Conservation (phyloP, 30 jellyfish, hydroid and myxozoan genomes). For the Haliclystus octoradiatus region DNA sequence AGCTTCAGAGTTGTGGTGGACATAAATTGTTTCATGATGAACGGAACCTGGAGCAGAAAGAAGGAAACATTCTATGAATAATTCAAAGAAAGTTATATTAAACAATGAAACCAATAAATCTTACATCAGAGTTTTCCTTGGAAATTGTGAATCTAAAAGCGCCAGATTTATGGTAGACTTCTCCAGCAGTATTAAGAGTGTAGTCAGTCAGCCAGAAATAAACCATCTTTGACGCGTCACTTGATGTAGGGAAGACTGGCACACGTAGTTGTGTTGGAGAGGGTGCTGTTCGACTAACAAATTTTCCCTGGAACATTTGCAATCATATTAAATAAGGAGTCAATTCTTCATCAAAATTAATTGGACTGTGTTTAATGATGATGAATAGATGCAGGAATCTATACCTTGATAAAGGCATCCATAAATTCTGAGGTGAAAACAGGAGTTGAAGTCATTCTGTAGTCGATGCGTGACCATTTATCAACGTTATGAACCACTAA, state of each 20-base stretch:
- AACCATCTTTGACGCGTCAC: slow-evolving; percentile 37
- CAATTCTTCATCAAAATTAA: no score
- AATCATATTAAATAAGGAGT: no score
- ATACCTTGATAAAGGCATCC: slow-evolving; percentile 73
- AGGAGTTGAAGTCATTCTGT: slow-evolving; percentile 63
- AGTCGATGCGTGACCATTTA: slow-evolving; percentile 37
- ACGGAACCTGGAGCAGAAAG: slow-evolving; percentile 24
- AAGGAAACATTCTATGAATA: background rate
- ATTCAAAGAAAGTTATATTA: background rate
- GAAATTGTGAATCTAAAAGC: slow-evolving; percentile 4
- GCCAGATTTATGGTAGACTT: slow-evolving; percentile 57
- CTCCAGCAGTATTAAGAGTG: slow-evolving; percentile 67
- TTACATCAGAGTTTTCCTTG: slow-evolving; percentile 20
- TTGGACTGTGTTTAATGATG: background rate
- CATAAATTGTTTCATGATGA: slow-evolving; percentile 14
- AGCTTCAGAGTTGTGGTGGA: slow-evolving; percentile 31
- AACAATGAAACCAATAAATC: slow-evolving; percentile 1
- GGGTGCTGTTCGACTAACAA: slow-evolving; percentile 30
- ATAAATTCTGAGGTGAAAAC: slow-evolving; percentile 23
- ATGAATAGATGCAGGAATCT: background rate
- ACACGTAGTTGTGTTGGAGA: slow-evolving; percentile 19
- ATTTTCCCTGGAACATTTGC: slow-evolving; percentile 60
- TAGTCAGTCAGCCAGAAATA: slow-evolving; percentile 67
- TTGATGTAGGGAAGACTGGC: slow-evolving; percentile 24
- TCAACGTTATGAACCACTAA: slow-evolving; percentile 46